Base-by-base conservation (phyloP, 2,888 invertebrate genomes). In the Acleris cristana region DNA sequence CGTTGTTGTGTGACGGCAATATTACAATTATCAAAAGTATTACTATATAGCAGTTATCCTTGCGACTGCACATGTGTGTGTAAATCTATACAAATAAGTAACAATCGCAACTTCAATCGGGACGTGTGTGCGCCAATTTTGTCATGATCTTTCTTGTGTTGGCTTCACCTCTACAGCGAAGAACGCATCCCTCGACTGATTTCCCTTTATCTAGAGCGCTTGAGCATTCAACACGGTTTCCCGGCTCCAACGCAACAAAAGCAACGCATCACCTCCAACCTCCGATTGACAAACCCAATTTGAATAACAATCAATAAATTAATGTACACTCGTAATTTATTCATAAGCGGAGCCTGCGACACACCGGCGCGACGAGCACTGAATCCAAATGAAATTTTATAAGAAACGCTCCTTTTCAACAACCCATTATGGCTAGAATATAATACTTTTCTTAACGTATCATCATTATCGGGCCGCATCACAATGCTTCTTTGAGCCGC, bases 271-370 rank as follows among this genome's bases (percentile, higher is more conserved):
- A 90, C 88, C 88, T 89, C 87, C 88, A 89, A 90, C 88, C 90
- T 89, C 87, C 87, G 86, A 91, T 92, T 90, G 90, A 91, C 90
- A 90, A 90, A 90, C 89, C 82, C 79, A 88, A 92, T 92, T 92
- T 91, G 89, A 92, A 92, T 92, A 90, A 92, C 92, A 92, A 92
- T 92, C 89, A 91, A 91, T 92, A 92, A 92, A 92, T 92, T 92
- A 92, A 92, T 92, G 90, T 90, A 88, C 83, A 78, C 73, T 79
- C 77, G 81, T 92, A 90, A 92, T 89, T 81, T 92, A 92, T 92
- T 91, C 92, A 88, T 87, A 87, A 86, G 82, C 84, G 79, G 84
- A 84, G 77, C 81, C 80, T 85, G 87, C 84, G 87, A 86, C 88
- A 87, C 85, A 81, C 77, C 83, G 84, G 71, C 79, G 85, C 79